These are phyloP conservation scores for Recurvirostra avosetta DNA, from an alignment of 2,113 vertebrate species.

Conservation along the genomic window DNA sequence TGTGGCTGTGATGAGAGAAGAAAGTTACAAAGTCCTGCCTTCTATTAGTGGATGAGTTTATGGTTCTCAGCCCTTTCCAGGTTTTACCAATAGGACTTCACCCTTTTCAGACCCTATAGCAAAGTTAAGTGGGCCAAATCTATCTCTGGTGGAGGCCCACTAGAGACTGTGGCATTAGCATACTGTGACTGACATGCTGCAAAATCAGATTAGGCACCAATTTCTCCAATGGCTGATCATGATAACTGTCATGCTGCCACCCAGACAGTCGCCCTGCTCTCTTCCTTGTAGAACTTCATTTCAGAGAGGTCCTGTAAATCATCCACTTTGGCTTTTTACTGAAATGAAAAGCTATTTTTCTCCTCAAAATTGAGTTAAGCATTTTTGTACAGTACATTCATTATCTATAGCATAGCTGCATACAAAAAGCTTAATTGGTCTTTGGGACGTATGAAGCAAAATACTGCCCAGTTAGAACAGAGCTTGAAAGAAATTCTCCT, in stretches of 20 bases:
- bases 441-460: conserved; percentile 46
- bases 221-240: background rate
- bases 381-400: background rate
- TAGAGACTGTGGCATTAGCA: background rate
- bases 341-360: background rate
- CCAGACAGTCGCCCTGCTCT: background rate
- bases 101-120: background rate
- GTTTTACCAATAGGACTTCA: background rate
- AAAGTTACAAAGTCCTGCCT: background rate
- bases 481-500: conserved; percentile 51
- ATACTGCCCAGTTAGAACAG: background rate
- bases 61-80: background rate
- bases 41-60: background rate
- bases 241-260: background rate
- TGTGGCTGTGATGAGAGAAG: background rate
- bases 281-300: background rate
- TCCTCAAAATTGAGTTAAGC: background rate
- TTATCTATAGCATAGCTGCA: conserved; percentile 14
- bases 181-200: background rate
- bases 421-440: conserved; percentile 35
- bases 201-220: conserved; percentile 1
- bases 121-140: background rate
- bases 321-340: background rate
- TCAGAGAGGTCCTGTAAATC: background rate
- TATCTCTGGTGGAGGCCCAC: background rate